phyloP scores from a whole-genome alignment of 2,113 vertebrate genomes.

The Anguilla rostrata region DNA sequence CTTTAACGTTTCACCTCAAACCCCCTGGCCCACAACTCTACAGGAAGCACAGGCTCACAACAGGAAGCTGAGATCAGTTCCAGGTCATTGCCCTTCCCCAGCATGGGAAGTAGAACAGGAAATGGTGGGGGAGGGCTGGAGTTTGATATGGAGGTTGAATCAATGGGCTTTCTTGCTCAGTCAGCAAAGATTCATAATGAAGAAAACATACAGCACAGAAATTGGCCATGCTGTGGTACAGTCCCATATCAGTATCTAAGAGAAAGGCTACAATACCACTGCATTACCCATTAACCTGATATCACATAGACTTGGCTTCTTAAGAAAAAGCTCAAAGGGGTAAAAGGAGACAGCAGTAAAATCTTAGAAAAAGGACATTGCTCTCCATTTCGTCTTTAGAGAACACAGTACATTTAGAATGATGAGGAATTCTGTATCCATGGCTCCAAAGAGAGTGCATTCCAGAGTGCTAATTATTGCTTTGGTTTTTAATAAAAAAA shows the following conservation, averaged over 20 bases:
- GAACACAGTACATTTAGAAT: neutral
- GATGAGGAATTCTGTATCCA: neutral
- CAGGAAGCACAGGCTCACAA: constrained; percentile 54
- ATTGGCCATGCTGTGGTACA: neutral
- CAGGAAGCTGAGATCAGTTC: constrained; percentile 62
- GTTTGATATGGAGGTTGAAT: neutral
- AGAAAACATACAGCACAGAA: neutral
- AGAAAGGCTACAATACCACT: neutral
- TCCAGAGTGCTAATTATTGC: neutral
- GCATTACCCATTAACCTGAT: neutral
- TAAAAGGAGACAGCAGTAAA: neutral
- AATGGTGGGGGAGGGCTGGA: constrained; percentile 12
- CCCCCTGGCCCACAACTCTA: constrained; percentile 25
- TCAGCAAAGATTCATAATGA: neutral
- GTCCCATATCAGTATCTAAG: neutral
- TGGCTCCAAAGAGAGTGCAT: neutral
- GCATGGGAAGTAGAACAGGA: constrained; percentile 36
- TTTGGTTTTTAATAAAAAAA: neutral
- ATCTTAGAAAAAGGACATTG: neutral
- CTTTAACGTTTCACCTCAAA: neutral
- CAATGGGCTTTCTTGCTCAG: neutral
- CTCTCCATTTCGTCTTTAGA: neutral
- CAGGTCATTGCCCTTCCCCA: constrained; percentile 41
- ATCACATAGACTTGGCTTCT: neutral
- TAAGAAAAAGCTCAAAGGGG: neutral